Conservation (phyloP, 2,888 invertebrate genomes). For the Entomobrya proxima region DNA sequence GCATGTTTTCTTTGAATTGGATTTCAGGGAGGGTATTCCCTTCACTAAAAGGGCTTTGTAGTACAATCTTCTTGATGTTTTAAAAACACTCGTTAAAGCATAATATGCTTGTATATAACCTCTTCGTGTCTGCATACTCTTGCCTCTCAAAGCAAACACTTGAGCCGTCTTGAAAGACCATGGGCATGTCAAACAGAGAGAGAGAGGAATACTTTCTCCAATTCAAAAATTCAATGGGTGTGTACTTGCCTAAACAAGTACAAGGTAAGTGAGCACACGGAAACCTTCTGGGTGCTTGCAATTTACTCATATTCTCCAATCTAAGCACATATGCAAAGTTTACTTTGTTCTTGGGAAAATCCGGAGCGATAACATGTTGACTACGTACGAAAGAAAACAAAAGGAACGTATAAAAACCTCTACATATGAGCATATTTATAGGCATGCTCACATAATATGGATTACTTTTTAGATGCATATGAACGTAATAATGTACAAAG, state of each 20-base stretch:
- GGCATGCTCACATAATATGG: neutral
- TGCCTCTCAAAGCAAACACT: neutral
- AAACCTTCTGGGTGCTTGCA: neutral
- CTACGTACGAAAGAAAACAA: slow-evolving; percentile 2
- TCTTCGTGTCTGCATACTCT: too few species aligned
- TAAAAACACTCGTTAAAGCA: neutral
- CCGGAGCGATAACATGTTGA: slow-evolving; percentile 18
- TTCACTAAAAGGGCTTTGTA: neutral
- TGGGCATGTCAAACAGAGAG: neutral
- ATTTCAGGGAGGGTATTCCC: neutral
- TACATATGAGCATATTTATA: too few species aligned
- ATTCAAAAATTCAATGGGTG: slow-evolving; percentile 1
- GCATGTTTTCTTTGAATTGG: neutral
- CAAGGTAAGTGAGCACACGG: neutral
- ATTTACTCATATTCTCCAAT: neutral
- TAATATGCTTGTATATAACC: slow-evolving; percentile 7
- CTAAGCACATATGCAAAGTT: slow-evolving; percentile 32
- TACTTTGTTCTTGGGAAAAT: slow-evolving; percentile 50
- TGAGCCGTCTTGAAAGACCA: neutral
- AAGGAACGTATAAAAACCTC: neutral
- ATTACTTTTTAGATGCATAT: neutral
- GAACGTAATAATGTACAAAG: neutral
- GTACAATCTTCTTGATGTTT: neutral
- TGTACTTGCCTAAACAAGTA: neutral
- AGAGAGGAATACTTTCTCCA: neutral